These are phyloP conservation scores for Bubo bubo DNA, from an alignment of 2,113 vertebrate species.

Conservation along the genomic window DNA sequence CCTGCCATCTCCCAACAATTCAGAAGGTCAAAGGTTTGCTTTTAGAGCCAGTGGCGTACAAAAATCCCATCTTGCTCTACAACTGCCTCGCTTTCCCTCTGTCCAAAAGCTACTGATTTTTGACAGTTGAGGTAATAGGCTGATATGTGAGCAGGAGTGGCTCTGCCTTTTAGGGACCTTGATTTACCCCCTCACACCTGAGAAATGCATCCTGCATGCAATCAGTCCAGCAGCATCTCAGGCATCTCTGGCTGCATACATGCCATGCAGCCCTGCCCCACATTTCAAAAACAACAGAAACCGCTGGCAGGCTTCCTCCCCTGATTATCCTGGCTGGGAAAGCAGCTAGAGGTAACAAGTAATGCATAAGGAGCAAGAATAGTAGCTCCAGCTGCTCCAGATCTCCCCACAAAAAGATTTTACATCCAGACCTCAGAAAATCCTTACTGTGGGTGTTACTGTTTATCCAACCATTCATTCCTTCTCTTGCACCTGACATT, in stretches of 20 bases:
- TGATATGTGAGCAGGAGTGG: background rate
- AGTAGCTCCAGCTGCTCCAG: background rate
- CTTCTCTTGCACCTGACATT: background rate
- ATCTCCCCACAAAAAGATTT: background rate
- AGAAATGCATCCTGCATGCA: background rate
- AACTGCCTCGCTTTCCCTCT: background rate
- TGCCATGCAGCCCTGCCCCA: background rate
- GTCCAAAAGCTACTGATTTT: background rate
- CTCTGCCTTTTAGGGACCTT: background rate
- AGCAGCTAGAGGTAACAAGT: background rate
- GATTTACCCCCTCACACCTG: accelerated
- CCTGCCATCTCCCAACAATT: background rate
- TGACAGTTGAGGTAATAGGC: background rate
- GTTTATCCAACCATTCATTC: background rate
- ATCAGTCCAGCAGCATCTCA: background rate
- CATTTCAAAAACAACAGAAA: background rate
- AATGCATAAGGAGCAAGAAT: background rate
- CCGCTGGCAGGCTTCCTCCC: background rate
- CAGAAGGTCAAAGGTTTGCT: background rate
- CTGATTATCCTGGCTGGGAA: background rate
- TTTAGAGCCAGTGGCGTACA: background rate
- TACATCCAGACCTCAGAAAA: background rate
- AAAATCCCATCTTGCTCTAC: background rate
- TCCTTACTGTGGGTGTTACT: background rate
- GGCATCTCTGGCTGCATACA: background rate